A percentile compares a stretch with the other conserved stretches of the same genome.
phyloP scores from a whole-genome alignment of 2,888 invertebrate species.

The Galerucella nymphaeae region DNA sequence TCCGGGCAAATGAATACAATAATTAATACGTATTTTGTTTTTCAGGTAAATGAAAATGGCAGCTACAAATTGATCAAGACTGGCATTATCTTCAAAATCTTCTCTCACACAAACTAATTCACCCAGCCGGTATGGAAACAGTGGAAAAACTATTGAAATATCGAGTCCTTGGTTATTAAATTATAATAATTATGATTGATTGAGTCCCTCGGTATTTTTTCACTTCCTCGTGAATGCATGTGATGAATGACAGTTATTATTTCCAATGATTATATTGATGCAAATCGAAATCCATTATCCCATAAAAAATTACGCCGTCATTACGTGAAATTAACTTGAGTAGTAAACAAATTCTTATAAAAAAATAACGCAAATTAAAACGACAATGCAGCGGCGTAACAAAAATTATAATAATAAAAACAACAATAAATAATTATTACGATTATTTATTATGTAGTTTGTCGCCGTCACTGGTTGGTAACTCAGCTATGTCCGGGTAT shows the following conservation, averaged over 20 bases:
- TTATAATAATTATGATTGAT: not conserved
- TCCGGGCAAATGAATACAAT: too few relatives aligned
- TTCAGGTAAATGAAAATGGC: too few relatives aligned
- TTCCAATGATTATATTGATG: conserved; percentile 37
- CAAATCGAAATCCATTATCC: conserved; percentile 39
- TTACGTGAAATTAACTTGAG: conserved; percentile 22
- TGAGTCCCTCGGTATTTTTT: conserved; percentile 5
- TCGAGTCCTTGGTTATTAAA: not conserved
- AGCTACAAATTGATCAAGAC: too few relatives aligned
- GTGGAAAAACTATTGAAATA: too few relatives aligned
- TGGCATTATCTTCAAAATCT: too few relatives aligned
- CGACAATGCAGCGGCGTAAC: conserved; percentile 19
- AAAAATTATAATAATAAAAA: not conserved
- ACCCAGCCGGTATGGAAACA: too few relatives aligned
- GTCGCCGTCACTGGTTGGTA: conserved; percentile 32
- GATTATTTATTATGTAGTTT: not conserved
- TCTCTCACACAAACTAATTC: too few relatives aligned
- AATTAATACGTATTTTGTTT: too few relatives aligned
- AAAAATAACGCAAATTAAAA: conserved; percentile 21
- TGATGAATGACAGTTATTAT: conserved; percentile 42
- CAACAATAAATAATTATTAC: too few relatives aligned
- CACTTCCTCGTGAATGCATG: not conserved
- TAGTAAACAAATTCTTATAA: conserved; percentile 26
- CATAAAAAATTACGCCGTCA: conserved; percentile 31
- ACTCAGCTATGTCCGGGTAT: conserved; percentile 48